Base-by-base conservation (phyloP, 1,140 invertebrate species). In the Zaprionus nigranus region DNA sequence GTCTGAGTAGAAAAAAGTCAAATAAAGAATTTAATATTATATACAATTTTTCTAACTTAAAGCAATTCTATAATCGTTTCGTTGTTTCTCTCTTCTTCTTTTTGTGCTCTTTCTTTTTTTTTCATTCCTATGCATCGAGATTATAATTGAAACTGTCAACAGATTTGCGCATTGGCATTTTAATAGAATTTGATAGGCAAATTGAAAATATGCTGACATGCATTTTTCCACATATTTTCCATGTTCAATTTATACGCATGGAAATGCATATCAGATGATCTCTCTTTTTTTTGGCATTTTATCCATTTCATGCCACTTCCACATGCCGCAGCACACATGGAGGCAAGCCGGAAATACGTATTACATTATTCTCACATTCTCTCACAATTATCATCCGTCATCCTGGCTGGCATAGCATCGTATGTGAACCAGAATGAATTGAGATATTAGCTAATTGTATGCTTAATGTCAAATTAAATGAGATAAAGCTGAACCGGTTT, bases 101-200 rank as follows among this genome's bases (percentile, higher is more conserved):
- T 6, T 57, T 40, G 6, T 30, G 12, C 53, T 5, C 11, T 36
- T 65, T 17, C 13, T 15, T 57, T 71, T 56, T 15, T 22, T 26
- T 15, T 22, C 24, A 26, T 4, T 26, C 20, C 15, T 53, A 22
- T 51, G 12, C 22, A 24, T 24, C 46, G 30, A 59, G 57, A 59
- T 53, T 67, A 75, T 82, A 82, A 82, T 82, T 82, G 75, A 78
- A 82, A 82, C 54, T 82, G 79, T 78, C 79, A 82, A 78, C 80
- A 78, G 66, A 82, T 82, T 82, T 65, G 66, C 66, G 65, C 80
- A 63, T 75, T 71, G 62, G 26, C 49, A 58, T 60, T 75, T 80
- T 68, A 70, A 80, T 79, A 49, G 51, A 60, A 75, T 80, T 81
- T 80, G 61, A 75, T 81, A 61, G 51, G 64, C 58, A 68, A 71